Percentiles rank a stretch among this genome's conserved stretches.
These are phyloP conservation scores for Reticulitermes lucifugus DNA, from an alignment of 2,888 invertebrate species.

Conservation along the genomic window DNA sequence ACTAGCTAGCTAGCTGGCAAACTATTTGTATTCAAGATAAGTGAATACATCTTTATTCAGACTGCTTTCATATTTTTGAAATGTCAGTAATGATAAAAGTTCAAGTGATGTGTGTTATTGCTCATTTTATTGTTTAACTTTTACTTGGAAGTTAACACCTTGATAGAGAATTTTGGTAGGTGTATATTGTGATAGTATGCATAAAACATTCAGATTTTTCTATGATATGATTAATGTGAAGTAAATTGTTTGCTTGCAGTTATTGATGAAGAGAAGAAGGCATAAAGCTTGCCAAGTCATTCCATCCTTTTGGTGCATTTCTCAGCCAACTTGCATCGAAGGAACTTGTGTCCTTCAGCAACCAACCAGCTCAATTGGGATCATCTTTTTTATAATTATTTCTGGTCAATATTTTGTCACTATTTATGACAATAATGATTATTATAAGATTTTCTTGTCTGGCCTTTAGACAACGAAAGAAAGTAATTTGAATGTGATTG, in stretches of 20 bases:
- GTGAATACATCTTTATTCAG: too few relatives aligned
- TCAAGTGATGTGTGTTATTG: too few relatives aligned
- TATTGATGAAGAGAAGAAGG: conserved; percentile 62
- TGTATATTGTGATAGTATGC: too few relatives aligned
- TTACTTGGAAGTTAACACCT: too few relatives aligned
- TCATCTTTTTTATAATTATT: conserved; percentile 41
- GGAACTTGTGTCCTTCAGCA: conserved; percentile 17
- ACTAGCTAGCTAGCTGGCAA: too few relatives aligned
- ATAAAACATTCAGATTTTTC: neutral
- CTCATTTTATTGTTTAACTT: too few relatives aligned
- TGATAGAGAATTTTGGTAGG: too few relatives aligned
- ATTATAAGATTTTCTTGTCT: conserved; percentile 35
- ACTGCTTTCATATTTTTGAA: too few relatives aligned
- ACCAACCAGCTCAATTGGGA: conserved; percentile 42
- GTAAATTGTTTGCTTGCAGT: conserved; percentile 55
- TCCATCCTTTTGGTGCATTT: conserved; percentile 18
- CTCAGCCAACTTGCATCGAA: conserved; percentile 20
- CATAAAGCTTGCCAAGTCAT: conserved; percentile 50
- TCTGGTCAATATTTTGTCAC: conserved; percentile 31
- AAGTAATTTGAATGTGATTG: conserved; percentile 34
- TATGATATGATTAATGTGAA: neutral
- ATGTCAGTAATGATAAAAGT: too few relatives aligned
- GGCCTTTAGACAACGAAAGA: conserved; percentile 44
- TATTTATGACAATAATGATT: conserved; percentile 22
- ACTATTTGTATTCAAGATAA: too few relatives aligned